Conservation (phyloP, 2,888 invertebrate species). For the Spilosoma lubricipeda region DNA sequence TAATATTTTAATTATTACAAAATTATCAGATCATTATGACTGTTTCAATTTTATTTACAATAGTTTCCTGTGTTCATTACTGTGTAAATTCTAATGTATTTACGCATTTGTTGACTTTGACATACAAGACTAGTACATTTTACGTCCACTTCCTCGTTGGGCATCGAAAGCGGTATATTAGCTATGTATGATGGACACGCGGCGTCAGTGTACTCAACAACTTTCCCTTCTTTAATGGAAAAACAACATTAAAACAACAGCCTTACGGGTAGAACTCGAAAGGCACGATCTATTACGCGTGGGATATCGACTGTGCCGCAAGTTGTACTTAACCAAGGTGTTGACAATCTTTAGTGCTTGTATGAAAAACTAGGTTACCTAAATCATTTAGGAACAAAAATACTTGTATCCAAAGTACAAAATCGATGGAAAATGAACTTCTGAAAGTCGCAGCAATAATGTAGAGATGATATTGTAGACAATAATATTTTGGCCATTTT, state of each 20-base stretch:
- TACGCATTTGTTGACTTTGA: constrained; percentile 43
- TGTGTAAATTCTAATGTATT: constrained; percentile 20
- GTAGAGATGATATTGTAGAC: neutral
- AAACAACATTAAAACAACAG: constrained; percentile 75
- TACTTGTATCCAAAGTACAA: constrained; percentile 30
- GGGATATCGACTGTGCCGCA: constrained; percentile 64
- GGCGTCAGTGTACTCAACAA: constrained; percentile 71
- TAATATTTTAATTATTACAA: constrained; percentile 25
- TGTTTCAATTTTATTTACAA: neutral
- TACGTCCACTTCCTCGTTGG: constrained; percentile 74
- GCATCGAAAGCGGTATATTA: constrained; percentile 81
- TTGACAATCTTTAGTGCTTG: constrained; percentile 48
- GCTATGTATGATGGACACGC: constrained; percentile 78
- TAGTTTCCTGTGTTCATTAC: neutral
- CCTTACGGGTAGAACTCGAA: constrained; percentile 73
- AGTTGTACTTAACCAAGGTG: constrained; percentile 51
- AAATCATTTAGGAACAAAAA: constrained; percentile 17
- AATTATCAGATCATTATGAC: constrained; percentile 1
- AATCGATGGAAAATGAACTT: neutral
- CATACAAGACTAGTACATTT: constrained; percentile 51
- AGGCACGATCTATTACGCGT: constrained; percentile 58
- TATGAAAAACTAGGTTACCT: constrained; percentile 3
- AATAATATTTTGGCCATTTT: neutral
- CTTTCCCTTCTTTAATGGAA: constrained; percentile 83
- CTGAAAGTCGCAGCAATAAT: neutral